Conservation (phyloP, 2,113 vertebrate species). For the Phylloscopus trochilus region DNA sequence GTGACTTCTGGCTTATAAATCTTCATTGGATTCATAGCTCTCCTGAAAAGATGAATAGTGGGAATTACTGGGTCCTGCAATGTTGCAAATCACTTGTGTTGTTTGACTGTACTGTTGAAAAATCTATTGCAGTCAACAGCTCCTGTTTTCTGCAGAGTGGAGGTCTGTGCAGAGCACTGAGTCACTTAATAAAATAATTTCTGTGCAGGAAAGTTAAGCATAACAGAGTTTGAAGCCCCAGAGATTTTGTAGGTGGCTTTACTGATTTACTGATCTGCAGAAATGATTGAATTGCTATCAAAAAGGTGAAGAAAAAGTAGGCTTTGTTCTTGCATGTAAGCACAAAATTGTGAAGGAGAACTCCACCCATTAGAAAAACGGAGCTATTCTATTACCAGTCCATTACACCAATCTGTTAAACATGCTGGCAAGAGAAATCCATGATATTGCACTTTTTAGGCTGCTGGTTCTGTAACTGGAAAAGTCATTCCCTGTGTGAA, state of each 20-base stretch:
- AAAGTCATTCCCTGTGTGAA: background rate
- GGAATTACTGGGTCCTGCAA: slow-evolving; percentile 27
- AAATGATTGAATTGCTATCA: background rate
- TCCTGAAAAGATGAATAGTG: slow-evolving; percentile 10
- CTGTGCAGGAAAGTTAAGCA: background rate
- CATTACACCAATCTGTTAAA: background rate
- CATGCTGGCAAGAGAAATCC: background rate
- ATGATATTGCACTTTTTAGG: background rate
- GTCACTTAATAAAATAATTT: slow-evolving; percentile 22
- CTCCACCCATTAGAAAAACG: background rate
- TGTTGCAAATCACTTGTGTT: slow-evolving; percentile 35
- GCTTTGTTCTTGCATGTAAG: background rate
- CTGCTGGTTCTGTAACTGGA: background rate
- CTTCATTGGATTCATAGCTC: slow-evolving; percentile 36
- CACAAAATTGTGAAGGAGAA: background rate
- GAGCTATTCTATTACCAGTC: background rate
- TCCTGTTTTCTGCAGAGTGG: background rate
- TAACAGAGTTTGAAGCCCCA: background rate
- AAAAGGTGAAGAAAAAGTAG: background rate
- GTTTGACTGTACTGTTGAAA: slow-evolving; percentile 48
- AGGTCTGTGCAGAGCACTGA: background rate
- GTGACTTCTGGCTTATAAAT: slow-evolving; percentile 49
- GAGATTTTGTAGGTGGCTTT: slow-evolving; percentile 10
- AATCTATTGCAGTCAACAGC: slow-evolving; percentile 9
- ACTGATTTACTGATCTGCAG: background rate